These are phyloP conservation scores for Champsocephalus esox DNA, from an alignment of 2,797 vertebrate species.

Conservation along the genomic window DNA sequence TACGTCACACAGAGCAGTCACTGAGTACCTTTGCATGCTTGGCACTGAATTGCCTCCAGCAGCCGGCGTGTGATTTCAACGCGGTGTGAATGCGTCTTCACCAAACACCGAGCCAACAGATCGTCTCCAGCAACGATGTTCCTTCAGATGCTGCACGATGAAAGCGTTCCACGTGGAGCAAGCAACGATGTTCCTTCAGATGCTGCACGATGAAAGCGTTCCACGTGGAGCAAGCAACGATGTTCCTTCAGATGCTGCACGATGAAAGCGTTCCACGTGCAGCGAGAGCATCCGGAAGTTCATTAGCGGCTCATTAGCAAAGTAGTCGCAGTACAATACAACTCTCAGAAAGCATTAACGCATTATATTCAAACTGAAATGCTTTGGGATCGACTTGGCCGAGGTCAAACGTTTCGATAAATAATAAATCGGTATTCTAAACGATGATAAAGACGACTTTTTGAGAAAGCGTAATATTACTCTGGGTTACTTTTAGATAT, in stretches of 20 bases:
- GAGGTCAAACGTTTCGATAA: neutral
- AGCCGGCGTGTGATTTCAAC: constrained; percentile 12
- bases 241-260: neutral
- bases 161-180: constrained; percentile 7
- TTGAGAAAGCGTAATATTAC: neutral
- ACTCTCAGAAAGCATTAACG: constrained; percentile 10
- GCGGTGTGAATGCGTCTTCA: neutral
- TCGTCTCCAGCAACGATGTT: neutral
- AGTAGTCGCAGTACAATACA: neutral
- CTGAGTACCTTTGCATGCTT: constrained; percentile 8
- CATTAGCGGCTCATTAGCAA: constrained; percentile 1
- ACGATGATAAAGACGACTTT: neutral
- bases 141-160: constrained; percentile 1
- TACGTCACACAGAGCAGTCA: constrained; percentile 22
- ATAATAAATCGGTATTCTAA: neutral
- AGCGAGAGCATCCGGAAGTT: constrained; percentile 6
- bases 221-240: neutral
- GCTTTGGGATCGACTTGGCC: neutral
- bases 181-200: neutral
- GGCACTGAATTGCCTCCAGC: constrained; percentile 4
- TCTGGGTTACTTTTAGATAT: neutral
- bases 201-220: constrained; percentile 15
- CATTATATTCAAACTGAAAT: constrained; percentile 9
- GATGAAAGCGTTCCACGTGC: constrained; percentile 8
- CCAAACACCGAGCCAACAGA: neutral